Percentiles rank a stretch among this genome's conserved stretches.
These are phyloP conservation scores for Chalcis sispes DNA, from an alignment of 2,888 invertebrate species.

Conservation along the genomic window DNA sequence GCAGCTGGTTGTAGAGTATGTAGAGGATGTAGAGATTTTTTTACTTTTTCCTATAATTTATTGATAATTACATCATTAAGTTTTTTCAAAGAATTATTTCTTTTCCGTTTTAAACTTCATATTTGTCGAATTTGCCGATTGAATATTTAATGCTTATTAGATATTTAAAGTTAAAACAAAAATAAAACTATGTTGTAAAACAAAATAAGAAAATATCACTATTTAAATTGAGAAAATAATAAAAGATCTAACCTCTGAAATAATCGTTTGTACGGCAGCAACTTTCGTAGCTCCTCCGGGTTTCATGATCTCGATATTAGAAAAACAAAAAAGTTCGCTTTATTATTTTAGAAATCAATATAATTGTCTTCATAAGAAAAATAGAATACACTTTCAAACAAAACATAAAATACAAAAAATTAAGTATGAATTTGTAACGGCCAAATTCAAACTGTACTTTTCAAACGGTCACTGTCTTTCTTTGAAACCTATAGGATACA, in stretches of 20 bases:
- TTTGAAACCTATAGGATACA: neutral
- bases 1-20: slow-evolving; percentile 85
- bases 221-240: slow-evolving; percentile 6
- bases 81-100: too few relatives aligned
- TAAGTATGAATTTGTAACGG: slow-evolving; percentile 30
- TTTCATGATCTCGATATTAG: slow-evolving; percentile 64
- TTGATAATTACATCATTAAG: neutral
- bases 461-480: neutral
- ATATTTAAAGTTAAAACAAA: neutral
- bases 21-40: slow-evolving; percentile 85
- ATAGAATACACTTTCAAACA: neutral
- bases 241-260: slow-evolving; percentile 68
- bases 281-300: slow-evolving; percentile 68
- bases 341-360: neutral
- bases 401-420: slow-evolving; percentile 1
- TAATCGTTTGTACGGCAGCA: slow-evolving; percentile 65
- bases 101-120: too few relatives aligned
- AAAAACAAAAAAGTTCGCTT: slow-evolving; percentile 35
- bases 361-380: slow-evolving; percentile 15
- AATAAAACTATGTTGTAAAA: neutral
- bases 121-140: neutral
- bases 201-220: neutral
- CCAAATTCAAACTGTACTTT: slow-evolving; percentile 35
- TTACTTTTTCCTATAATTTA: slow-evolving; percentile 60
- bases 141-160: neutral